Percentiles rank a stretch among this genome's conserved stretches.
phyloP scores from a whole-genome alignment of 2,888 invertebrate species.

The Agrypnus murinus region DNA sequence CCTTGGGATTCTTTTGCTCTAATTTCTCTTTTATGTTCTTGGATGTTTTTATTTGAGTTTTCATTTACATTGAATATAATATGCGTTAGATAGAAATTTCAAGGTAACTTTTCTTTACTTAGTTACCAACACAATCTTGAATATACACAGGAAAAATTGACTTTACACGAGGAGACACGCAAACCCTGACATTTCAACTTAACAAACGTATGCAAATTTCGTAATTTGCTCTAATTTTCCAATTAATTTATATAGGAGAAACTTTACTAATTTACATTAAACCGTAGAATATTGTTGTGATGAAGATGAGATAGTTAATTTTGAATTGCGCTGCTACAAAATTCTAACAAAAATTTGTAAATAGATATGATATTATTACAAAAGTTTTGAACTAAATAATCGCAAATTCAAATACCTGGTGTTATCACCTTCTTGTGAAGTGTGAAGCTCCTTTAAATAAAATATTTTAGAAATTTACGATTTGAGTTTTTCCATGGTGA shows the following conservation, averaged over 20 bases:
- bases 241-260: conserved; percentile 8
- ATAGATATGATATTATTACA: too few relatives aligned
- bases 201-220: conserved; percentile 21
- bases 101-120: conserved; percentile 21
- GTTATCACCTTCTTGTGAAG: too few relatives aligned
- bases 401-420: too few relatives aligned
- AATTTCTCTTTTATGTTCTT: conserved; percentile 22
- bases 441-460: too few relatives aligned
- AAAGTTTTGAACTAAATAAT: too few relatives aligned
- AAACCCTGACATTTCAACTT: conserved; percentile 16
- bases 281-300: conserved; percentile 1
- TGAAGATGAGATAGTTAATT: too few relatives aligned
- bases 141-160: not conserved
- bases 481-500: too few relatives aligned
- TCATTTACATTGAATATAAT: conserved; percentile 1
- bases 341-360: too few relatives aligned
- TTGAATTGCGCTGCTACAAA: too few relatives aligned
- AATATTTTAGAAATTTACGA: too few relatives aligned
- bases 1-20: conserved; percentile 17
- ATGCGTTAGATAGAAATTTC: conserved; percentile 14
- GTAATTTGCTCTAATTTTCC: conserved; percentile 14
- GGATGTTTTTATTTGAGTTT: conserved; percentile 15
- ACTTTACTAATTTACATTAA: not conserved
- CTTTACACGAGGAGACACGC: conserved; percentile 17
- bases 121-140: not conserved